A percentile compares a stretch with the other conserved stretches of the same genome.
phyloP scores from a whole-genome alignment of 2,888 invertebrate species.

The Plagodis pulveraria region DNA sequence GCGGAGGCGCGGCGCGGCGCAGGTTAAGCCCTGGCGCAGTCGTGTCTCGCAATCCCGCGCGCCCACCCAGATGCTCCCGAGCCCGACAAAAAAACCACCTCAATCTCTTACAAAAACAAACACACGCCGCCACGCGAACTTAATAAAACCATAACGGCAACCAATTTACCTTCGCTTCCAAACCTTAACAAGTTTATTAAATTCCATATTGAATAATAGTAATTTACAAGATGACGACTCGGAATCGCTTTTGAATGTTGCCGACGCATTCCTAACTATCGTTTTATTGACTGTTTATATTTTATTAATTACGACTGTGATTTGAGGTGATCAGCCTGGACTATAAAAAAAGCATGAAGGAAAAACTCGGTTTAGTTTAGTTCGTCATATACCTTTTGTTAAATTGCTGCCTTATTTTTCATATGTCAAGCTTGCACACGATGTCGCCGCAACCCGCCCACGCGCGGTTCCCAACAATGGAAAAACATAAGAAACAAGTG shows the following conservation, averaged over 20 bases:
- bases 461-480: conserved; percentile 60
- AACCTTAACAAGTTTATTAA: conserved; percentile 84
- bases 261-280: conserved; percentile 75
- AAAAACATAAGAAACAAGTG: conserved; percentile 53
- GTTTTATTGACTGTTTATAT: conserved; percentile 74
- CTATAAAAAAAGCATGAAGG: conserved; percentile 11
- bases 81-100: conserved; percentile 56
- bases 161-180: conserved; percentile 80
- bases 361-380: conserved; percentile 1
- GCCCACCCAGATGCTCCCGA: conserved; percentile 77
- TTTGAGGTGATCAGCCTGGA: conserved; percentile 31
- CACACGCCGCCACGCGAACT: conserved; percentile 78
- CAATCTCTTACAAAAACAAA: conserved; percentile 80
- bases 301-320: conserved; percentile 69
- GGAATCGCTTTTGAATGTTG: conserved; percentile 74
- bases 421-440: conserved; percentile 36
- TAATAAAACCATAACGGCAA: conserved; percentile 78
- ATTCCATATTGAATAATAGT: conserved; percentile 82
- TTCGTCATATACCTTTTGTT: conserved; percentile 21
- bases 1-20: conserved; percentile 36
- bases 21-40: conserved; percentile 59
- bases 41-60: conserved; percentile 68
- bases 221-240: conserved; percentile 79
- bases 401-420: conserved; percentile 33
- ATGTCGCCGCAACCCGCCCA: conserved; percentile 60